These are phyloP conservation scores for Drosophila subobscura DNA, from an alignment of 1,140 invertebrate genomes.

Conservation along the genomic window DNA sequence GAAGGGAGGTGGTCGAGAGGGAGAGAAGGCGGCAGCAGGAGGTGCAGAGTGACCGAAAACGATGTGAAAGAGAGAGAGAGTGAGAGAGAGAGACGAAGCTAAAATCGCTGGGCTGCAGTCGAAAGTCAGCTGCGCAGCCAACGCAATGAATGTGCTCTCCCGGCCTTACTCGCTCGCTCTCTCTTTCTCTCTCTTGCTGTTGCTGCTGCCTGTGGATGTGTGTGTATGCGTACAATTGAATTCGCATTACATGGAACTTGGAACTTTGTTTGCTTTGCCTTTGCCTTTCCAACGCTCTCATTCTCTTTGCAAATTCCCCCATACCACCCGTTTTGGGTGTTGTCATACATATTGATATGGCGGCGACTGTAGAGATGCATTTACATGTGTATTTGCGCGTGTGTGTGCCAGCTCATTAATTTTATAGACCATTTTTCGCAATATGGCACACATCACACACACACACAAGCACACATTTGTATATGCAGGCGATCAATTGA, in stretches of 20 bases:
- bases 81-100: neutral
- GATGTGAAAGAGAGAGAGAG: neutral
- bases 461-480: neutral
- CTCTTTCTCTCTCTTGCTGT: neutral
- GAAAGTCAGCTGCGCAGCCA: conserved; percentile 15
- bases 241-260: conserved; percentile 65
- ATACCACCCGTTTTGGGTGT: conserved; percentile 3
- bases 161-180: neutral
- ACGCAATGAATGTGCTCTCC: neutral
- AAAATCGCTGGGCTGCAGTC: neutral
- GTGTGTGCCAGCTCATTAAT: conserved; percentile 52
- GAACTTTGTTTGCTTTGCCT: conserved; percentile 32
- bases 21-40: too few relatives aligned
- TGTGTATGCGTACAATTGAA: conserved; percentile 49
- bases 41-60: too few relatives aligned
- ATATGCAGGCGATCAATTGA: conserved; percentile 27
- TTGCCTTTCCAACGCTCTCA: conserved; percentile 10
- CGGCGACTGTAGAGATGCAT: conserved; percentile 19
- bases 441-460: conserved; percentile 48
- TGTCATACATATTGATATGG: conserved; percentile 17
- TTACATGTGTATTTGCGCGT: conserved; percentile 14
- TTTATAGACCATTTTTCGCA: conserved; percentile 60
- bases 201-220: neutral
- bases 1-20: neutral
- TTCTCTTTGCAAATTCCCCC: conserved; percentile 4